phyloP scores from a whole-genome alignment of 2,888 invertebrate genomes.

The Lasioglossum calceatum region DNA sequence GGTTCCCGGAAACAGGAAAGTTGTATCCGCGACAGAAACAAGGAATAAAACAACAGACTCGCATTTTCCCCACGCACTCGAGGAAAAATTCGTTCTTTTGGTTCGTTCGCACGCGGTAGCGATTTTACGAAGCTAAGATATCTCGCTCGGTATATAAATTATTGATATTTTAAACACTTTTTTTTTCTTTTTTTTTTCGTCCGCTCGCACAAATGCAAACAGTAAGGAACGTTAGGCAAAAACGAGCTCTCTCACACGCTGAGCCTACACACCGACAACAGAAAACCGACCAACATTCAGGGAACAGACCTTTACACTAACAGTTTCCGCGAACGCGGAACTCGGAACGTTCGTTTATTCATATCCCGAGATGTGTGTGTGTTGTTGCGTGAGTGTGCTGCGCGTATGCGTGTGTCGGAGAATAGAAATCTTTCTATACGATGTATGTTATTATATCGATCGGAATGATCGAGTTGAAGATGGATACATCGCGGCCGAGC shows the following conservation, averaged over 20 bases:
- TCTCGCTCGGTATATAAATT: constrained; percentile 78
- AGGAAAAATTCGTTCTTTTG: constrained; percentile 25
- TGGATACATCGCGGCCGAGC: constrained; percentile 31
- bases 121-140: constrained; percentile 74
- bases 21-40: background rate
- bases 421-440: constrained; percentile 5
- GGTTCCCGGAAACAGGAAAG: background rate
- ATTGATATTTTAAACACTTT: constrained; percentile 80
- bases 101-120: constrained; percentile 16
- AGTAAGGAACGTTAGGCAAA: constrained; percentile 67
- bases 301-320: background rate
- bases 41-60: background rate
- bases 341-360: background rate
- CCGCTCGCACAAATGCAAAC: constrained; percentile 5
- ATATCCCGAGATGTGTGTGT: background rate
- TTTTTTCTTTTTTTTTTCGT: constrained; percentile 73
- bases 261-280: constrained; percentile 11
- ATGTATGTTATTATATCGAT: background rate
- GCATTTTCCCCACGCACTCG: background rate
- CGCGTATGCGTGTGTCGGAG: background rate
- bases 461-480: constrained; percentile 9
- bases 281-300: constrained; percentile 15
- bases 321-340: constrained; percentile 16
- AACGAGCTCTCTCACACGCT: constrained; percentile 68
- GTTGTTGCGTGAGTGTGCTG: background rate